Evolutionary conservation across 2,797 vertebrate genomes (phyloP).

Genomic region (Clamator glandarius): DNA sequence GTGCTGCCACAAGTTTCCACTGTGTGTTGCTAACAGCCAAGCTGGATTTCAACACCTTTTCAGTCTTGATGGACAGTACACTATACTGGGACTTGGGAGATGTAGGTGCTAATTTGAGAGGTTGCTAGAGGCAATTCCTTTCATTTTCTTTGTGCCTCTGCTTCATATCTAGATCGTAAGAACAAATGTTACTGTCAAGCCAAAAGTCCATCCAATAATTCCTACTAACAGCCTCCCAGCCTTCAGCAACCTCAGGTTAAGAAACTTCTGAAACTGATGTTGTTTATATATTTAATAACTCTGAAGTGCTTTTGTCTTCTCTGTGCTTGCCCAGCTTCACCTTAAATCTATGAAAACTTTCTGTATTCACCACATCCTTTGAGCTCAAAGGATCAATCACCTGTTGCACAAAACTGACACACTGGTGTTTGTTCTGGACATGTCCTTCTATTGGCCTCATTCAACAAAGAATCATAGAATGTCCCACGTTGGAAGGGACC

Average conservation of each 20-base stretch:
- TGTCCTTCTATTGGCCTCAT: background rate
- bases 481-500: too few species aligned
- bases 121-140: constrained; percentile 39
- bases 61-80: background rate
- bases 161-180: background rate
- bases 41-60: background rate
- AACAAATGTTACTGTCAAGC: constrained; percentile 64
- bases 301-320: background rate
- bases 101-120: constrained; percentile 45
- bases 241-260: constrained; percentile 42
- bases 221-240: constrained; percentile 51
- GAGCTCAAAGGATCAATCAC: background rate
- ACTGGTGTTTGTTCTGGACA: background rate
- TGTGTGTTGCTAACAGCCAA: background rate
- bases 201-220: constrained; percentile 59
- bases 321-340: background rate
- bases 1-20: background rate
- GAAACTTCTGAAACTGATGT: constrained; percentile 13
- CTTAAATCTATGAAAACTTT: background rate
- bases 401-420: accelerated
- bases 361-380: background rate
- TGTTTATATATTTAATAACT: constrained; percentile 52
- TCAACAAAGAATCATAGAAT: background rate
- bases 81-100: background rate
- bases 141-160: constrained; percentile 32